Evolutionary conservation across 1,140 invertebrate genomes (phyloP).

Genomic region (Acromyrmex charruanus): DNA sequence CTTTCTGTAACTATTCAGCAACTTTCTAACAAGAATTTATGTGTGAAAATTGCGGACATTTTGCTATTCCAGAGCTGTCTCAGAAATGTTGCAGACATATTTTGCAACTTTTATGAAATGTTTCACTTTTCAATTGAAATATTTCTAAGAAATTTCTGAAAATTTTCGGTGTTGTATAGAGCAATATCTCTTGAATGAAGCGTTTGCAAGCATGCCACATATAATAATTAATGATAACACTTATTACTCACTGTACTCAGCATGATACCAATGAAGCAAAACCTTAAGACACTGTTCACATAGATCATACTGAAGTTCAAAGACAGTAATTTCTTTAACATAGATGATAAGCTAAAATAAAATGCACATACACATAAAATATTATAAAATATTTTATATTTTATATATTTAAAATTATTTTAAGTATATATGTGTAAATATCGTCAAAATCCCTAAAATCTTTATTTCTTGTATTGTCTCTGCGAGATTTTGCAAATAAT

Average conservation of each 20-base stretch:
- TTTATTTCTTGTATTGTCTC: background rate
- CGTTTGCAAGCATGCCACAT: no score
- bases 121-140: no score
- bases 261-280: slow-evolving; percentile 72
- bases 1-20: no score
- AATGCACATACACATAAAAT: background rate
- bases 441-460: background rate
- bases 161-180: no score
- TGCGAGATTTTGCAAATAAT: background rate
- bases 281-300: slow-evolving; percentile 69
- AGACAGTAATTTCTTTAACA: slow-evolving; percentile 65
- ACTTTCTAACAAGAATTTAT: no score
- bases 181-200: no score
- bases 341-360: slow-evolving; percentile 64
- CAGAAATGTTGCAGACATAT: no score
- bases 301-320: slow-evolving; percentile 69
- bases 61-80: no score
- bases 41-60: no score
- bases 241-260: slow-evolving; percentile 56
- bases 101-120: no score
- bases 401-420: background rate
- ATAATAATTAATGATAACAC: background rate
- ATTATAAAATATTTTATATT: background rate
- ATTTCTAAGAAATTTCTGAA: no score
- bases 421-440: background rate